Percentiles rank a stretch among this genome's conserved stretches.
These are phyloP conservation scores for Eupithecia tripunctaria DNA, from an alignment of 2,888 invertebrate genomes.

Conservation along the genomic window DNA sequence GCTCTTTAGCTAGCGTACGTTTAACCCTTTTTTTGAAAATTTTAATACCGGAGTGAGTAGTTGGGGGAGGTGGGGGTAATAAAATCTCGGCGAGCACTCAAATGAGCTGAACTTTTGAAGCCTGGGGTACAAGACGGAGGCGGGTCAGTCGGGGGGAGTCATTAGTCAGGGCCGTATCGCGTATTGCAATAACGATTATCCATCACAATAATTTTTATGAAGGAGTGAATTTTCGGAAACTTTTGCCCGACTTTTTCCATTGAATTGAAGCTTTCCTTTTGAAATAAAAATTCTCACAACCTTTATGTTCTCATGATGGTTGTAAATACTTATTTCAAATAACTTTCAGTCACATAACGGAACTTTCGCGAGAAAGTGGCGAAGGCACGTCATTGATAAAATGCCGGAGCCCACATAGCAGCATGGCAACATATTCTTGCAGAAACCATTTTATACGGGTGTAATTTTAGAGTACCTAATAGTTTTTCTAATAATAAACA, in stretches of 20 bases:
- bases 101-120: constrained; percentile 84
- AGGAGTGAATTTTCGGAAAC: not conserved
- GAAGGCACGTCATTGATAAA: not conserved
- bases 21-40: constrained; percentile 71
- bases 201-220: not conserved
- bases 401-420: not conserved
- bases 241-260: not conserved
- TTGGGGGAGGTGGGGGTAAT: constrained; percentile 83
- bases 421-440: not conserved
- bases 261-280: too few relatives aligned
- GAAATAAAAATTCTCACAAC: too few relatives aligned
- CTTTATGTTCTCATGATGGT: too few relatives aligned
- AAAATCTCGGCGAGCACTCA: constrained; percentile 83
- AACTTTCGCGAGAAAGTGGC: not conserved
- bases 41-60: constrained; percentile 79
- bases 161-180: constrained; percentile 67
- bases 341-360: not conserved
- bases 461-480: not conserved
- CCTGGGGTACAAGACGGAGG: constrained; percentile 79
- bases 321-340: not conserved
- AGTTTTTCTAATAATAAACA: not conserved
- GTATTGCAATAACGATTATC: constrained; percentile 34
- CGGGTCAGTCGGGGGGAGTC: constrained; percentile 81
- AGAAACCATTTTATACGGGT: not conserved
- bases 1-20: constrained; percentile 75